Evolutionary conservation across 1,140 invertebrate genomes (phyloP), one percentile per base, ranked within the genome.

Genomic region (Penaeus vannamei): DNA sequence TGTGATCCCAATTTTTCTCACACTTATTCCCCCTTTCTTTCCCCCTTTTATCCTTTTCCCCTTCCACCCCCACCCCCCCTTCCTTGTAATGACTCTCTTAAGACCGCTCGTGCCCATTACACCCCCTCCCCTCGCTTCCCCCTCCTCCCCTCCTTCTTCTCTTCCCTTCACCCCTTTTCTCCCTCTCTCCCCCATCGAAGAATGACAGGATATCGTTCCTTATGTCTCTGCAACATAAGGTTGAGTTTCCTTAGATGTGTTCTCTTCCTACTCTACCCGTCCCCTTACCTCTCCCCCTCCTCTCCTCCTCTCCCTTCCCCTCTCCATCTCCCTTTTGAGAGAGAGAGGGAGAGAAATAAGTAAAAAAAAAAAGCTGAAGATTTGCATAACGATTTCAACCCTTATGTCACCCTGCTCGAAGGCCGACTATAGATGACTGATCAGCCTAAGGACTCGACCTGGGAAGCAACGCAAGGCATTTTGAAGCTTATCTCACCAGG

Each of bases 71-170:
- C 20, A 0, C 10, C 26, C 26, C 36, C 69, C 69, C 17, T 22
- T 14, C 60, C 19, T n/a, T 53, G 64, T 76, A 88, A 83, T 88
- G 80, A 88, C 86, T 88, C 85, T 60, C 80, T 83, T 83, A 88
- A 83, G 80, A 76, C 80, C 69, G 81, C 86, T 88, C 80, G 86
- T 88, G 86, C 80, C 80, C 66, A 60, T 79, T 72, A 36, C 22
- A 4, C 29, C 32, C 76, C 76, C 46, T 17, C 76, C 76, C 5
- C 76, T 79, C 12, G 26, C 61, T 8, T n/a, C 46, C 59, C 3
- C 72, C 12, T n/a, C 32, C 42, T 87, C 77, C 59, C 85, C 32
- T 0, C 36, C 64, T 62, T 36, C 61, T 26, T 26, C 42, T 59
- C 36, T 60, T 76, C 8, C 14, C 46, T 12, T 53, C 46, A 10